Evolutionary conservation across 2,888 invertebrate genomes (phyloP), one percentile per base, ranked within the genome.

Genomic region (Aporophyla lueneburgensis): DNA sequence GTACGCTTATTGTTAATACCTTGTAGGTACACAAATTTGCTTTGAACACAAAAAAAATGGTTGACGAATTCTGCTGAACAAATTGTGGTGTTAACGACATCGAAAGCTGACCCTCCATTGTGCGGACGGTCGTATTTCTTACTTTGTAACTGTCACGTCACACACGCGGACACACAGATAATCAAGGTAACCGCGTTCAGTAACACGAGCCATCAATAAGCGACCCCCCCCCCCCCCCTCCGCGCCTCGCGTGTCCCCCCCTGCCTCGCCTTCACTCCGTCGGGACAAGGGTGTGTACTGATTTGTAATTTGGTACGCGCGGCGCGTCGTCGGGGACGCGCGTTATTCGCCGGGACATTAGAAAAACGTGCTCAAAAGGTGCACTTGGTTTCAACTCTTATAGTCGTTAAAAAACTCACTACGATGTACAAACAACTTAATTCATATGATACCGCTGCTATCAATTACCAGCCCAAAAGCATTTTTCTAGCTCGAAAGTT

Each of bases 251-350:
- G 12, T 33, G 12, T 33, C 73, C n/a, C 54, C 63, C 58, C 33
- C 63, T 67, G 56, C 54, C 49, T 77, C 74, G 68, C 78, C 84
- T 40, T 46, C 40, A n/a, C 76, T 86, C 87, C 76, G 71, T 53
- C 84, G 85, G 86, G 83, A 76, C 67, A 71, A 82, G 83, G 87
- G 86, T 85, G 85, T 85, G 87, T 86, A 86, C 90, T 89, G 87
- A 91, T 92, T 90, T 90, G 91, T 90, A 90, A 91, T 91, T 91
- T 88, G 86, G 85, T 81, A 86, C 84, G 77, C 80, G 80, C 73
- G 76, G 7, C 81, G 78, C 78, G 83, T 86, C 76, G 72, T 69
- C 56, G 27, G 59, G 74, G 67, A 51, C 51, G 68, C 76, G 65
- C 63, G 70, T 58, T 74, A 59, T 58, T 69, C 46, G 40, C 58